Evolutionary conservation across 2,113 vertebrate species (phyloP), one percentile per base, ranked within the genome.

Genomic region (Sapajus apella): DNA sequence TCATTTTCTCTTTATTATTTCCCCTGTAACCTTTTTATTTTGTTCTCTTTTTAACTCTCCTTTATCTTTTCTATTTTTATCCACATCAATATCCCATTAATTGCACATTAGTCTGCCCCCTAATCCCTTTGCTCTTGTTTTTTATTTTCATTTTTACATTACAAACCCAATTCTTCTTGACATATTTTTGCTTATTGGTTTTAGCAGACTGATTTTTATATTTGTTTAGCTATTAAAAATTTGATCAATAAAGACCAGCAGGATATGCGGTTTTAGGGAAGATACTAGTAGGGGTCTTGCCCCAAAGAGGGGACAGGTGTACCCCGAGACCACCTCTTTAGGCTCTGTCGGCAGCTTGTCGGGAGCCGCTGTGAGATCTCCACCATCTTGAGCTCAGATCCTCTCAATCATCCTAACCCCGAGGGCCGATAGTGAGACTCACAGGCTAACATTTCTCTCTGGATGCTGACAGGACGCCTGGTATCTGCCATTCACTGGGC

Each of bases 41-140:
- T 45, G 68, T 88, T 93, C 94, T 76, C 68, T 76, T 58, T 64
- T 84, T 52, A 52, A 47, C 37, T 66, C 43, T 56, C 85, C 27
- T 58, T 90, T 61, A 75, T 52, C 92, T 35, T 80, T 64, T 89
- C 97, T 96, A 77, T 94, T 92, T 96, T 95, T 94, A 94, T n/a
- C 75, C 10, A 52, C 75, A 66, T 86, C 68, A 20, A 80, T 58
- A 40, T 43, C 75, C 45, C 56, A 83, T 93, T 90, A 93, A 96
- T 87, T 92, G 94, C 45, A 64, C 87, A 81, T 93, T 64, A 66
- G 68, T 58, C 81, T 76, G 80, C 87, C 58, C 12, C 58, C 50
- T 52, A 50, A 72, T 73, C 16, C 23, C 43, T 84, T 77, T 86
- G 79, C 76, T 95, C 12, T 81, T 88, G 83, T 95, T 87, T 72